Conservation (phyloP, 2,888 invertebrate genomes). For the Eupithecia exiguata region DNA sequence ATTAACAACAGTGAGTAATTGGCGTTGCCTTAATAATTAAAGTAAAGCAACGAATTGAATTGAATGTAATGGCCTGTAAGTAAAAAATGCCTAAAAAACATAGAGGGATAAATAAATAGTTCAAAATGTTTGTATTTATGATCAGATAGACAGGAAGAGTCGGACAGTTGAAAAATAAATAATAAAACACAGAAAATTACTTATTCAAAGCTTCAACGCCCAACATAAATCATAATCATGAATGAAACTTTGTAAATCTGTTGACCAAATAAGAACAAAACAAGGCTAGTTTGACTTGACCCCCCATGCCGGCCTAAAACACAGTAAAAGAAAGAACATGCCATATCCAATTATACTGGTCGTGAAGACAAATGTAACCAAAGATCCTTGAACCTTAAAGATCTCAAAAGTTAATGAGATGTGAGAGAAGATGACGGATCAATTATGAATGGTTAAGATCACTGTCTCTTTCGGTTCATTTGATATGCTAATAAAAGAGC, state of each 20-base stretch:
- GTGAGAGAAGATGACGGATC: conserved; percentile 40
- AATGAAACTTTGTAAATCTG: conserved; percentile 44
- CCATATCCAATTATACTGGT: conserved; percentile 35
- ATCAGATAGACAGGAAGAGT: too few relatives aligned
- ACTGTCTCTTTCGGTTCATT: conserved; percentile 48
- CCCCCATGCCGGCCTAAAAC: conserved; percentile 18
- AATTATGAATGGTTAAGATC: conserved; percentile 40
- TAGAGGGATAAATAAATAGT: too few relatives aligned
- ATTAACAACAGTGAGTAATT: too few relatives aligned
- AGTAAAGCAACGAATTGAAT: too few relatives aligned
- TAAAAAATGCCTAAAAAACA: too few relatives aligned
- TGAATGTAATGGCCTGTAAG: too few relatives aligned
- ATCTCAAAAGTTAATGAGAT: conserved; percentile 18
- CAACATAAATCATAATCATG: conserved; percentile 49
- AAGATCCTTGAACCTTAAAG: conserved; percentile 23
- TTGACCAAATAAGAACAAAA: conserved; percentile 47
- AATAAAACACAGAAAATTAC: conserved; percentile 28
- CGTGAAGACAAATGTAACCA: conserved; percentile 21
- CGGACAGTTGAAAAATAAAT: too few relatives aligned
- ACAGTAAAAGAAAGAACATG: conserved; percentile 22
- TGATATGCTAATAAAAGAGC: conserved; percentile 51
- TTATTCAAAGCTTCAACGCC: conserved; percentile 39
- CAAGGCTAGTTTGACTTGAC: conserved; percentile 39
- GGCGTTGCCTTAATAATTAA: too few relatives aligned
- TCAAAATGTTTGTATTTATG: too few relatives aligned